Conservation (phyloP, 1,140 invertebrate genomes). For the Drosophila lowei region DNA sequence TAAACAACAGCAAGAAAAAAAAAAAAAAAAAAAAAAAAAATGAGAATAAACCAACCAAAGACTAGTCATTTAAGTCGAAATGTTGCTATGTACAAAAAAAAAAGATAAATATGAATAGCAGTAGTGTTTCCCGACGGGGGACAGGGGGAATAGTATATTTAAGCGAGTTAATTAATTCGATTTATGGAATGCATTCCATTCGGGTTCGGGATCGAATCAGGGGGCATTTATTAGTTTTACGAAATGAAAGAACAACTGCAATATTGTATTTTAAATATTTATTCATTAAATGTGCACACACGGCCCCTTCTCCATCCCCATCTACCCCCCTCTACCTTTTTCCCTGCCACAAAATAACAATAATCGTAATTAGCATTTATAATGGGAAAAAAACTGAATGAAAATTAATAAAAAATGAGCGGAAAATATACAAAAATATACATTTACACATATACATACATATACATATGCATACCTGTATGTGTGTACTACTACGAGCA, state of each 20-base stretch:
- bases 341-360: constrained; percentile 47
- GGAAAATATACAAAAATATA: constrained; percentile 31
- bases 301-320: background rate
- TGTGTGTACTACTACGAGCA: constrained; percentile 57
- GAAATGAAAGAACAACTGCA: constrained; percentile 62
- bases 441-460: no score
- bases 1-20: constrained; percentile 18
- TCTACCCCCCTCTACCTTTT: background rate
- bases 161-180: constrained; percentile 53
- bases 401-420: constrained; percentile 43
- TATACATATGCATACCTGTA: no score
- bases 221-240: constrained; percentile 56
- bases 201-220: constrained; percentile 14
- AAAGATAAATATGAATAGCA: constrained; percentile 22
- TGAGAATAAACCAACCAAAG: constrained; percentile 60
- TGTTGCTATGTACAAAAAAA: constrained; percentile 72
- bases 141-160: constrained; percentile 22
- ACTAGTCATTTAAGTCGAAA: constrained; percentile 77
- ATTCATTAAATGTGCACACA: constrained; percentile 67
- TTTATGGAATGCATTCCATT: constrained; percentile 35
- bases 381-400: constrained; percentile 43
- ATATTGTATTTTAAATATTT: constrained; percentile 82
- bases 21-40: constrained; percentile 22
- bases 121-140: no score
- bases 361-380: constrained; percentile 68